phyloP scores from a whole-genome alignment of 2,797 vertebrate species.

The Betta splendens region DNA sequence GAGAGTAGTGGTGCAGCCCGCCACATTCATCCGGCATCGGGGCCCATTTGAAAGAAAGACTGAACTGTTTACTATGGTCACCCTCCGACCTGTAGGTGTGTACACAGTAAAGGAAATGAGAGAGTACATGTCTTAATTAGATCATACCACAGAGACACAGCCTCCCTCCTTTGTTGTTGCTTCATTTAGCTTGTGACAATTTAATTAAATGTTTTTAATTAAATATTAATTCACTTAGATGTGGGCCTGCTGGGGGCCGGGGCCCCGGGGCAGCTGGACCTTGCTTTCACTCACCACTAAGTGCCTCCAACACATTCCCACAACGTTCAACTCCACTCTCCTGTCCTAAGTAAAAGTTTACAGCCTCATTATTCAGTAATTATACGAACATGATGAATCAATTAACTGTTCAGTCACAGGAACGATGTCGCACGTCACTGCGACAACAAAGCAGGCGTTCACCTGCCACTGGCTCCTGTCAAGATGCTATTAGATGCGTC shows the following conservation, averaged over 20 bases:
- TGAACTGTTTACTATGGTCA: too few relatives aligned
- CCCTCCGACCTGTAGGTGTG: too few relatives aligned
- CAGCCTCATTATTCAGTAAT: background rate
- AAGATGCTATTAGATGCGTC: slow-evolving; percentile 20
- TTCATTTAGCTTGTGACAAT: too few relatives aligned
- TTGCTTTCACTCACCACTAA: background rate
- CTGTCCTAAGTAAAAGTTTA: background rate
- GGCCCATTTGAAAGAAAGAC: too few relatives aligned
- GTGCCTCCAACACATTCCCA: background rate
- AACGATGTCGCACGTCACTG: slow-evolving; percentile 6
- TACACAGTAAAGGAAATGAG: background rate
- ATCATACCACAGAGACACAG: background rate
- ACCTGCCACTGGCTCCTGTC: slow-evolving; percentile 1
- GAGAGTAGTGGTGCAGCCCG: too few relatives aligned
- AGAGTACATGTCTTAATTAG: background rate
- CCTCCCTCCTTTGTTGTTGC: background rate
- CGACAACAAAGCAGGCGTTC: slow-evolving; percentile 15
- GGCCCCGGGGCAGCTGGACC: background rate
- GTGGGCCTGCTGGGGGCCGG: background rate
- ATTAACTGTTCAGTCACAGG: background rate
- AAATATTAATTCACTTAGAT: background rate
- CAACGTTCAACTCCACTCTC: background rate
- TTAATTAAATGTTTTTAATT: background rate
- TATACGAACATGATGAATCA: background rate
- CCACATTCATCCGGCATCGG: too few relatives aligned